Evolutionary conservation across 2,888 invertebrate species (phyloP), one percentile per base, ranked within the genome.

Genomic region (Callinectes sapidus): DNA sequence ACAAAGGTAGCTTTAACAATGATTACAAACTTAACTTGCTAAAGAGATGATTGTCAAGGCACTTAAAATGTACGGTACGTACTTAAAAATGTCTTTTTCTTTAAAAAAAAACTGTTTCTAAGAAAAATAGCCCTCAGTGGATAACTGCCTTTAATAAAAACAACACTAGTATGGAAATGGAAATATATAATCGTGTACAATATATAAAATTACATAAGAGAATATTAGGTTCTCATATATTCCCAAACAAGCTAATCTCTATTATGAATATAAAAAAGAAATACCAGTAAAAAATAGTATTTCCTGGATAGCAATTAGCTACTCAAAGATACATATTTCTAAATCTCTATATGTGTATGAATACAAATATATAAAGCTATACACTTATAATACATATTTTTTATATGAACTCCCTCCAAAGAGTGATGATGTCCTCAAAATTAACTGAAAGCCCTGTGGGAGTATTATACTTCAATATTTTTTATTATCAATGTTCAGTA

Each of bases 261-360:
- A 71, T n/a, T 28, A 71, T 28, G 71, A 81, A 81, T 81, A 81
- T 16, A 81, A 81, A 81, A 35, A 35, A 14, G 35, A 81, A 81
- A 81, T 81, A 81, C 32, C 81, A 35, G 35, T 35, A 81, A 71
- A 32, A 81, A n/a, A 81, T 18, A 81, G 81, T 81, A 81, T 71
- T 71, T 81, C 81, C 32, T 81, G 81, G 35, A 35, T 35, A 81
- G 71, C 71, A 28, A 71, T 71, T 71, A n/a, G 28, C 71, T n/a
- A 28, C 71, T n/a, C 71, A 81, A 32, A 32, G 35, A 81, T 35
- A 81, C 23, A 61, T 61, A 77, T 28, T 77, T 77, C 1, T 77
- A 77, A n/a, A 77, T 77, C 71, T 77, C 32, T 77, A 77, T 35
- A 18, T 14, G 35, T 35, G 13, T 32, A 81, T 81, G 32, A n/a